phyloP scores from a whole-genome alignment of 1,140 invertebrate species.

The Caligus rogercresseyi region DNA sequence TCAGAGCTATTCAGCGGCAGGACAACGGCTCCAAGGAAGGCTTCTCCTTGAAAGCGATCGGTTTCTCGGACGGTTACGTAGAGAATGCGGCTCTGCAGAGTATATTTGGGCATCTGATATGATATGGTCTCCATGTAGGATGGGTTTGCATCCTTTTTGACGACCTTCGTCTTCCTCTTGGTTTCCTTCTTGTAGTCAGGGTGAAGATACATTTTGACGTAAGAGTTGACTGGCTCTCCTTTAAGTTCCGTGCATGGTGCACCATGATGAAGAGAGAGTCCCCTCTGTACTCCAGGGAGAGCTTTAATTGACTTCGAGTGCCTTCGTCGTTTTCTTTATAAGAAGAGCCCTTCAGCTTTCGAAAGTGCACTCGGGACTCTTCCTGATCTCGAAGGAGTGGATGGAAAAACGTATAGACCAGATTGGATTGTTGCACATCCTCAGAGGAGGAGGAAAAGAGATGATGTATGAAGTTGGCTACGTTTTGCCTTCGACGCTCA shows the following conservation, averaged over 20 bases:
- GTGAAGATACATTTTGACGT: slow-evolving; percentile 83
- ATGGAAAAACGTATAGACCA: slow-evolving; percentile 97
- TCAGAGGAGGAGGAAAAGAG: slow-evolving; percentile 59
- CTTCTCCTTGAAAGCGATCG: slow-evolving; percentile 84
- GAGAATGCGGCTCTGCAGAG: slow-evolving; percentile 49
- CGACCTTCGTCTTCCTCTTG: slow-evolving; percentile 85
- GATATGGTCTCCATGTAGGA: slow-evolving; percentile 97
- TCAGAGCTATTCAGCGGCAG: slow-evolving; percentile 48
- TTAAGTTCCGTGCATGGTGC: slow-evolving; percentile 62
- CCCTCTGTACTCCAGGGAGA: slow-evolving; percentile 62
- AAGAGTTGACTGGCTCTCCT: slow-evolving; percentile 54
- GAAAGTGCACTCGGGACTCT: slow-evolving; percentile 46
- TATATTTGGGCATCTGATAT: slow-evolving; percentile 64
- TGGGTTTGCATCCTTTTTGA: slow-evolving; percentile 75
- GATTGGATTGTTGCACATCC: slow-evolving; percentile 83
- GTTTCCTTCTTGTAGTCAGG: slow-evolving; percentile 58
- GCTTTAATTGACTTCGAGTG: slow-evolving; percentile 46
- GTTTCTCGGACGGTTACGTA: slow-evolving; percentile 90
- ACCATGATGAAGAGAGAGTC: slow-evolving; percentile 66
- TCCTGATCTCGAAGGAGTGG: slow-evolving; percentile 64
- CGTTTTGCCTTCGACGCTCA: slow-evolving; percentile 62
- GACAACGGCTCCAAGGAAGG: slow-evolving; percentile 72
- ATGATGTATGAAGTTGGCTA: slow-evolving; percentile 66
- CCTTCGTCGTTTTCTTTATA: slow-evolving; percentile 16
- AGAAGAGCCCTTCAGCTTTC: slow-evolving; percentile 40